Percentiles rank a stretch among this genome's conserved stretches.
Evolutionary conservation across 2,888 invertebrate species (phyloP).

Genomic region (Parapristionchus giblindavisi): DNA sequence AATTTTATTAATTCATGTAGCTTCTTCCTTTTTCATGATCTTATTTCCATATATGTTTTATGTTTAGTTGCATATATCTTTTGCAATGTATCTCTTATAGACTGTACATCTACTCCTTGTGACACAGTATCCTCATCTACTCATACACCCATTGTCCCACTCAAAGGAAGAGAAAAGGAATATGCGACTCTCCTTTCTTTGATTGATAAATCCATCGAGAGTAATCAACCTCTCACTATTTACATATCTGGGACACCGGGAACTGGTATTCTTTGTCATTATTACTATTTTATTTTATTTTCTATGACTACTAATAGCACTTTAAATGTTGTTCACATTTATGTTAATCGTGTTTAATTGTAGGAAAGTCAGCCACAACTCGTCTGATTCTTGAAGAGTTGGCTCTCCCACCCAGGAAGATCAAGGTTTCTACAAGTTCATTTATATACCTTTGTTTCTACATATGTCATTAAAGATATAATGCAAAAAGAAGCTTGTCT

Average conservation of each 20-base stretch:
- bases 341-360: constrained; percentile 73
- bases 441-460: constrained; percentile 71
- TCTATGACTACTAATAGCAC: too few species aligned
- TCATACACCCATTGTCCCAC: constrained; percentile 22
- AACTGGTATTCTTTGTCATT: too few species aligned
- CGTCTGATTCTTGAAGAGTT: neutral
- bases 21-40: too few species aligned
- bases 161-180: constrained; percentile 82
- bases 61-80: too few species aligned
- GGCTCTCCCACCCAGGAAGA: neutral
- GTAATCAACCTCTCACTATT: constrained; percentile 81
- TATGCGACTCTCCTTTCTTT: constrained; percentile 79
- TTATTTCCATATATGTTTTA: too few species aligned
- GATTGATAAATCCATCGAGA: constrained; percentile 78
- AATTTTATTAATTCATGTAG: too few species aligned
- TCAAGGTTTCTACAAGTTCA: constrained; percentile 77
- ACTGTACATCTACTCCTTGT: constrained; percentile 2
- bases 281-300: too few species aligned
- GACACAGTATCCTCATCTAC: neutral
- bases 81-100: neutral
- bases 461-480: too few species aligned
- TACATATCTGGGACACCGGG: constrained; percentile 97
- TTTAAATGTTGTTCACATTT: too few species aligned
- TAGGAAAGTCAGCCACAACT: constrained; percentile 70
- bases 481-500: too few species aligned